Evolutionary conservation across 1,140 invertebrate species (phyloP), one percentile per base, ranked within the genome.

Genomic region (Brachionus koreanus): DNA sequence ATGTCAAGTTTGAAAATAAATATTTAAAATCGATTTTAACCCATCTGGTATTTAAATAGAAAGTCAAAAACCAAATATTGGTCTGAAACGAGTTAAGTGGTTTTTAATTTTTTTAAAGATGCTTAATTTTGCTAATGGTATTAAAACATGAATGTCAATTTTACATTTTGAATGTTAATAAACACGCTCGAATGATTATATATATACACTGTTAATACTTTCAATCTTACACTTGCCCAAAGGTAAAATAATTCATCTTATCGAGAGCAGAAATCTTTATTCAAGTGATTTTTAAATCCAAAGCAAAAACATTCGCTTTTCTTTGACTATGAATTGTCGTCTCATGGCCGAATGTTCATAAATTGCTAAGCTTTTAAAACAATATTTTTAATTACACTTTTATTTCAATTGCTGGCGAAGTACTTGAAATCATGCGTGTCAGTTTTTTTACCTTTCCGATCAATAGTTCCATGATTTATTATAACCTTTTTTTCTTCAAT

Each of bases 351-450:
- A 12, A 49, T 49, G 43, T 49, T 13, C 43, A 49, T 19, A 65
- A 33, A 35, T 65, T 65, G 33, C 33, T 33, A 37, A 65, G 63
- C 33, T 37, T 13, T 65, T 65, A 65, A 65, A 65, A 65, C 12
- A 65, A 65, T 65, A 65, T 65, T 65, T 65, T 65, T 65, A 29
- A 65, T 65, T 65, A n/a, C 29, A 65, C 63, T 65, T 65, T 33
- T 33, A 65, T 65, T 65, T 65, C 25, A 37, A 33, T 37, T 33
- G 25, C 13, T 37, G 7, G 33, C 63, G 13, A 65, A 33, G 23
- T 16, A 65, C 63, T 65, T 65, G 63, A 65, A 65, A 65, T 65
- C 63, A 65, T 65, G 63, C 25, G 63, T 65, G 33, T 33, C 25
- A 65, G 63, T 65, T 65, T 65, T 46, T 63, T 33, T 65, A 33